Conservation (phyloP, 2,797 vertebrate genomes). For the Rachycentron canadum region DNA sequence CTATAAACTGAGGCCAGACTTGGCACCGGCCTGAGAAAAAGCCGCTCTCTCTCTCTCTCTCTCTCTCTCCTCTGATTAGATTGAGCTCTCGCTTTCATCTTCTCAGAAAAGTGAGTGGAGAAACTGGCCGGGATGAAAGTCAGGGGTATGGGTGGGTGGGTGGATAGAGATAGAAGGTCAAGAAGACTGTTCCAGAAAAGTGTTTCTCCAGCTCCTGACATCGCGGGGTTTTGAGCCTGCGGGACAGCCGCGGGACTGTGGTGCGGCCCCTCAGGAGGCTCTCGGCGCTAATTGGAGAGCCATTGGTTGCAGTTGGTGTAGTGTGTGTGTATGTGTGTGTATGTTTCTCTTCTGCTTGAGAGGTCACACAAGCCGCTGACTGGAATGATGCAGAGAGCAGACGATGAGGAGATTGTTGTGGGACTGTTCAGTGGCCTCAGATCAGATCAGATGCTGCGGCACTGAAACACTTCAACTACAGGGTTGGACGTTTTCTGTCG, state of each 20-base stretch:
- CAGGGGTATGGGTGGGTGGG: neutral
- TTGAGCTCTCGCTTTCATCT: conserved; percentile 22
- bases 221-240: neutral
- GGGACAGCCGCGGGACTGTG: neutral
- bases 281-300: conserved; percentile 13
- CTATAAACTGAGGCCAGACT: neutral
- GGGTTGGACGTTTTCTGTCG: neutral
- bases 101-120: conserved; percentile 25
- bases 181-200: conserved; percentile 19
- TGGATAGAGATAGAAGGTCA: conserved; percentile 10
- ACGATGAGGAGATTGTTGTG: conserved; percentile 1
- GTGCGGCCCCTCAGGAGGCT: neutral
- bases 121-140: conserved; percentile 23
- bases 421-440: neutral
- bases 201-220: neutral
- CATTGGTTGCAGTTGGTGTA: neutral
- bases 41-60: neutral
- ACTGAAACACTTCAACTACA: neutral
- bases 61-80: conserved; percentile 17
- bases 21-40: conserved; percentile 7
- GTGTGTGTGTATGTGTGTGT: neutral
- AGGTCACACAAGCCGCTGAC: neutral
- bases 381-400: neutral
- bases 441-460: conserved; percentile 25
- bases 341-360: neutral